Evolutionary conservation across 2,888 invertebrate species (phyloP).

Genomic region (Agrypnus murinus): DNA sequence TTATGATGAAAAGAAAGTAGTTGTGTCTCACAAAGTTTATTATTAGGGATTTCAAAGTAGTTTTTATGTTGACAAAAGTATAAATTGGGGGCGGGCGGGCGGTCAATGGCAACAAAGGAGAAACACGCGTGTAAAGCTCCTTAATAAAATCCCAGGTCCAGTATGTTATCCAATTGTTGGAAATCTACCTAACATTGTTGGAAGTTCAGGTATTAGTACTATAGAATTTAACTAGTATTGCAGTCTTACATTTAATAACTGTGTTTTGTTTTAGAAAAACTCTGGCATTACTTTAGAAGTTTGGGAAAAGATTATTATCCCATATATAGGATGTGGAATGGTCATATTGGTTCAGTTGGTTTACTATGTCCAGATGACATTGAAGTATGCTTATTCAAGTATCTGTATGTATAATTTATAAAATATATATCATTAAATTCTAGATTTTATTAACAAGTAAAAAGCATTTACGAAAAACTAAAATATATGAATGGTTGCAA

Average conservation of each 20-base stretch:
- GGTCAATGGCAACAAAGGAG: slow-evolving; percentile 5
- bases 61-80: too few species aligned
- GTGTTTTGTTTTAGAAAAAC: slow-evolving; percentile 13
- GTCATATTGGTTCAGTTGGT: slow-evolving; percentile 63
- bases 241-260: background rate
- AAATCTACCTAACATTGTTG: slow-evolving; percentile 3
- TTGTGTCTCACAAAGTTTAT: too few species aligned
- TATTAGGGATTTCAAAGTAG: too few species aligned
- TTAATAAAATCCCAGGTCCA: slow-evolving; percentile 30
- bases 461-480: slow-evolving; percentile 64
- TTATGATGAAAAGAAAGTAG: too few species aligned
- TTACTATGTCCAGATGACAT: slow-evolving; percentile 72
- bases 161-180: slow-evolving; percentile 33
- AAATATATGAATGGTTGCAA: slow-evolving; percentile 61
- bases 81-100: too few species aligned
- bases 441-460: slow-evolving; percentile 64
- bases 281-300: too few species aligned
- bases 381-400: too few species aligned
- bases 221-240: background rate
- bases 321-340: slow-evolving; percentile 60
- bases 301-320: slow-evolving; percentile 44
- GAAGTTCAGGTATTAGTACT: slow-evolving; percentile 18
- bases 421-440: too few species aligned
- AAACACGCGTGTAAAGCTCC: background rate
- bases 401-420: too few species aligned